Percentiles rank a stretch among this genome's conserved stretches.
Conservation (phyloP, 2,797 vertebrate genomes). For the Melanotaenia nigrans region DNA sequence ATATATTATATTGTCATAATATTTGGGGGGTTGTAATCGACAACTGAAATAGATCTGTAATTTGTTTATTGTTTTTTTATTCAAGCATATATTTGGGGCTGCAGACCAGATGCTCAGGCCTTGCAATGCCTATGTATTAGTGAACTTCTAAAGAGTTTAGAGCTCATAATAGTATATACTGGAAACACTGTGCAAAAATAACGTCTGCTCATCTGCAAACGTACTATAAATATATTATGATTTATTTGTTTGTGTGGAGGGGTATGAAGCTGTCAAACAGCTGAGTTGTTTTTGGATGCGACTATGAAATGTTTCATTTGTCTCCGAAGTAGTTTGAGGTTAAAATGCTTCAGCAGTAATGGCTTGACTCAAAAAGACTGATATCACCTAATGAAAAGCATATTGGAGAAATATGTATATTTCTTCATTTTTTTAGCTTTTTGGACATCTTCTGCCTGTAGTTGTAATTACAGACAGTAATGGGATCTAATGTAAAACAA, state of each 20-base stretch:
- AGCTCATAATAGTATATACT: not conserved
- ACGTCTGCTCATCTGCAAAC: conserved; percentile 14
- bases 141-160: not conserved
- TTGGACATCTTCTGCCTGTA: conserved; percentile 33
- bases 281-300: conserved; percentile 57
- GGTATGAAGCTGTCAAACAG: conserved; percentile 36
- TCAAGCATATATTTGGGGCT: no score
- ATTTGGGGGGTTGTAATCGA: no score
- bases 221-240: not conserved
- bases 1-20: no score
- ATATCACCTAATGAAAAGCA: conserved; percentile 41
- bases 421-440: conserved; percentile 39
- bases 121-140: no score
- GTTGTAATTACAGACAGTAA: conserved; percentile 50
- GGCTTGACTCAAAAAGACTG: conserved; percentile 35
- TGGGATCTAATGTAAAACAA: conserved; percentile 4
- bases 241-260: conserved; percentile 22
- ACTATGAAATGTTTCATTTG: conserved; percentile 47
- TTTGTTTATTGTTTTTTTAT: no score
- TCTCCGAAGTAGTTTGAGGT: conserved; percentile 44
- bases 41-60: no score
- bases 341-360: conserved; percentile 42
- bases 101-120: no score
- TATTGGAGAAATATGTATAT: conserved; percentile 2
- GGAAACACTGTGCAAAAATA: not conserved